phyloP scores from a whole-genome alignment of 2,797 vertebrate genomes.

The Fistularia tabacaria region DNA sequence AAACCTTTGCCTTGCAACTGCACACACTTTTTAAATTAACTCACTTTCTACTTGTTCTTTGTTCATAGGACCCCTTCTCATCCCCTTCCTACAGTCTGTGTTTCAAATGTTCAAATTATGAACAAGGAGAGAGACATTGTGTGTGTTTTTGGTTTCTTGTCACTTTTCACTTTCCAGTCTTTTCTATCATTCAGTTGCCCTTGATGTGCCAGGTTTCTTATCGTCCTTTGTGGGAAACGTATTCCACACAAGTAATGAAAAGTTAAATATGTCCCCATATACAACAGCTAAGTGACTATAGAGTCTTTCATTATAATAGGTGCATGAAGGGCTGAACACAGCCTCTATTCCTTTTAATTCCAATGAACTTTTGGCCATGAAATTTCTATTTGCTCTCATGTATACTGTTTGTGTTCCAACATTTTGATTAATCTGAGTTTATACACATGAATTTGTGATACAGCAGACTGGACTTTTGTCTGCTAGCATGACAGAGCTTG shows the following conservation, averaged over 20 bases:
- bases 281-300: too few species aligned
- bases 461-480: too few species aligned
- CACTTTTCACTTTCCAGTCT: neutral
- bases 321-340: too few species aligned
- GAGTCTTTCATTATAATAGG: too few species aligned
- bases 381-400: too few species aligned
- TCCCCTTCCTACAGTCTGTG: constrained; percentile 8
- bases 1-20: constrained; percentile 35
- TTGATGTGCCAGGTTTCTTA: neutral
- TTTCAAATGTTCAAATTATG: constrained; percentile 41
- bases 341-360: too few species aligned
- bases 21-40: constrained; percentile 66
- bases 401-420: too few species aligned
- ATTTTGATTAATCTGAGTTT: too few species aligned
- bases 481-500: too few species aligned
- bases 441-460: too few species aligned
- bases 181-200: constrained; percentile 1
- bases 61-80: neutral
- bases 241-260: too few species aligned
- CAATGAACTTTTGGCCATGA: too few species aligned
- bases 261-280: neutral
- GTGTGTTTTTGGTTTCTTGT: constrained; percentile 8
- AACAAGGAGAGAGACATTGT: constrained; percentile 23
- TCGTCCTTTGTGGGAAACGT: neutral
- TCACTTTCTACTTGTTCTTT: constrained; percentile 20